Evolutionary conservation across 1,140 invertebrate genomes (phyloP).

Genomic region (Drosophila albomicans): DNA sequence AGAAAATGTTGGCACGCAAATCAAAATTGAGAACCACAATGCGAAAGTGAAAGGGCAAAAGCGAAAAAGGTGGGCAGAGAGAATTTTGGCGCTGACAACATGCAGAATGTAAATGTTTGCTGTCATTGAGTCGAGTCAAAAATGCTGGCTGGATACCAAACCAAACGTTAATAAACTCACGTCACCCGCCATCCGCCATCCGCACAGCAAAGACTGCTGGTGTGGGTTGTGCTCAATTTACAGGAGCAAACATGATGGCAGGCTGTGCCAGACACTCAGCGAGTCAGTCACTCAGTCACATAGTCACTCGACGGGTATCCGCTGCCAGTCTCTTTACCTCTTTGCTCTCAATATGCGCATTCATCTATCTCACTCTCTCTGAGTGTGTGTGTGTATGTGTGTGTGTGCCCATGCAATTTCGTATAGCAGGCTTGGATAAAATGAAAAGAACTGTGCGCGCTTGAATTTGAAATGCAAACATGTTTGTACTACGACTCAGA

Average conservation of each 20-base stretch:
- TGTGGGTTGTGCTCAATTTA: conserved; percentile 62
- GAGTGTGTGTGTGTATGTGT: background rate
- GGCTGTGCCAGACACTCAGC: conserved; percentile 30
- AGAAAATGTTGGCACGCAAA: conserved; percentile 27
- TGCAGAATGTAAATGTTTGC: conserved; percentile 78
- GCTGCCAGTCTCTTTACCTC: conserved; percentile 7
- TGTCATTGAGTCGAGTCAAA: conserved; percentile 79
- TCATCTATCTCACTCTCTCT: background rate
- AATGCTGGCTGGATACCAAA: conserved; percentile 66
- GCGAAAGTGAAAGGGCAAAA: conserved; percentile 8
- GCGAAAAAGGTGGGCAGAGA: background rate
- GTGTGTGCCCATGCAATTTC: conserved; percentile 36
- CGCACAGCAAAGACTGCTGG: background rate
- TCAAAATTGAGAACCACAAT: conserved; percentile 24
- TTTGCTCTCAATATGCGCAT: conserved; percentile 7
- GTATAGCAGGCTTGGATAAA: conserved; percentile 10
- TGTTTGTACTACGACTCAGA: conserved; percentile 26
- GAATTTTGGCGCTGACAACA: conserved; percentile 60
- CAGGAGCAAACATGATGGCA: conserved; percentile 67
- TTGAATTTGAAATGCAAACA: conserved; percentile 80
- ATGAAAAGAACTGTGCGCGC: conserved; percentile 44
- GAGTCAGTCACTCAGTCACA: conserved; percentile 12
- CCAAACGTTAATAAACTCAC: conserved; percentile 77
- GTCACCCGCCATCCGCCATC: conserved; percentile 9
- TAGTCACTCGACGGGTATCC: conserved; percentile 8